Conservation (phyloP, 2,888 invertebrate genomes). For the Thyatira batis region DNA sequence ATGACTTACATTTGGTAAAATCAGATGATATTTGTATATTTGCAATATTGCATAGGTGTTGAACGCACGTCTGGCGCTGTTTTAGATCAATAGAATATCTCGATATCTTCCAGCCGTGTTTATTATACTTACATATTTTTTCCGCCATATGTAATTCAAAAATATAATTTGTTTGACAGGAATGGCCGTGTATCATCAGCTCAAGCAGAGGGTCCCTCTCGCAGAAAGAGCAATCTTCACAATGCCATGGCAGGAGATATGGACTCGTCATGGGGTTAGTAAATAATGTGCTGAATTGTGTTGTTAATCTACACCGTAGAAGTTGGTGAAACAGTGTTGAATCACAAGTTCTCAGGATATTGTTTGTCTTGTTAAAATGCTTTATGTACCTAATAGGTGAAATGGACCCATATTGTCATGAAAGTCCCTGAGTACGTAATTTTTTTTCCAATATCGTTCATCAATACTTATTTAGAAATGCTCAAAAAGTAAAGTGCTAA, state of each 20-base stretch:
- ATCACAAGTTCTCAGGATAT: too few relatives aligned
- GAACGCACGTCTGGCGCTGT: not conserved
- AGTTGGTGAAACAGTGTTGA: too few relatives aligned
- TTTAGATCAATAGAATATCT: not conserved
- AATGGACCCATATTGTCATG: too few relatives aligned
- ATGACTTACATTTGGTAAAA: not conserved
- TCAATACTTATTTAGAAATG: too few relatives aligned
- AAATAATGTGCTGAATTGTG: too few relatives aligned
- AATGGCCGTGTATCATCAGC: slow-evolving; percentile 71
- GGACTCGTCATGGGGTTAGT: slow-evolving; percentile 75
- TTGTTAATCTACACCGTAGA: not conserved
- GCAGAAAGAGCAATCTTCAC: slow-evolving; percentile 88
- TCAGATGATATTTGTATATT: not conserved
- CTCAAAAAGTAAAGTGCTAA: too few relatives aligned
- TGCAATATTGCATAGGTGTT: not conserved
- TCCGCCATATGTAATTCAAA: not conserved
- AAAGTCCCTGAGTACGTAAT: too few relatives aligned
- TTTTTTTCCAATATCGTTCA: too few relatives aligned
- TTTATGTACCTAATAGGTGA: too few relatives aligned
- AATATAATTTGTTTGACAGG: slow-evolving; percentile 39
- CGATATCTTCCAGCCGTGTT: not conserved
- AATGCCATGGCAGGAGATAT: slow-evolving; percentile 80
- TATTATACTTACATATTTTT: not conserved
- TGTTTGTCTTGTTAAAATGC: too few relatives aligned
- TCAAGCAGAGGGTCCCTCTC: slow-evolving; percentile 85